Conservation (phyloP, 92 coral and sea anemone genomes). For the Parazoanthus swiftii region DNA sequence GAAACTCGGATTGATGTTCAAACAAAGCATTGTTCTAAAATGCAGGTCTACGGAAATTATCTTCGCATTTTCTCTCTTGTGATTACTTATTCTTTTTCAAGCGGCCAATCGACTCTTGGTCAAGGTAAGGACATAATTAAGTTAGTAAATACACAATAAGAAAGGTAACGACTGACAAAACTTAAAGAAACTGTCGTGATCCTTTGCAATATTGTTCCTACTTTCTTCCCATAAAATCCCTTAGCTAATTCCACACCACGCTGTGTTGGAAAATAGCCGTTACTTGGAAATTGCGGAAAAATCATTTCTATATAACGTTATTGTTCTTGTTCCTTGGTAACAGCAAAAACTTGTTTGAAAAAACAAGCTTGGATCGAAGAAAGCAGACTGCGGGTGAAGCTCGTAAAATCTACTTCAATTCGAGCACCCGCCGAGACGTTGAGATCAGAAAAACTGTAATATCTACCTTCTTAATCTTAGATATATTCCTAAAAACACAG, state of each 20-base stretch:
- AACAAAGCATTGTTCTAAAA: constrained; percentile 1
- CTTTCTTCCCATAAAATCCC: not conserved
- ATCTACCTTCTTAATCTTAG: not conserved
- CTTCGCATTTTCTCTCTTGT: not conserved
- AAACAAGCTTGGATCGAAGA: not conserved
- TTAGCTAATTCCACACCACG: not conserved
- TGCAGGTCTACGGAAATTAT: not conserved
- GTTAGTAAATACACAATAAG: not conserved
- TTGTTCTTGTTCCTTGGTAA: not conserved
- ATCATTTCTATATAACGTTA: not conserved
- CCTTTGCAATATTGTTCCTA: not conserved
- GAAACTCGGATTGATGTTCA: constrained; percentile 10
- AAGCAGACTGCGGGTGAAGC: not conserved
- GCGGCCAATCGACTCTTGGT: not conserved
- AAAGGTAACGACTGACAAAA: not conserved
- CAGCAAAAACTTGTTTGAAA: not conserved
- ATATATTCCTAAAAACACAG: not conserved
- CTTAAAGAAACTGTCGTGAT: not conserved
- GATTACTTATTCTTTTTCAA: not conserved
- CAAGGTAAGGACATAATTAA: not conserved
- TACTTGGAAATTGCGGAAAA: not conserved
- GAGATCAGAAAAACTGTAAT: not conserved
- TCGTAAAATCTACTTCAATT: not conserved
- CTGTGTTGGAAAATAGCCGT: not conserved
- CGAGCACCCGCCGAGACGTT: constrained; percentile 27